Conservation (phyloP, 1,140 invertebrate species). For the Zaprionus capensis region DNA sequence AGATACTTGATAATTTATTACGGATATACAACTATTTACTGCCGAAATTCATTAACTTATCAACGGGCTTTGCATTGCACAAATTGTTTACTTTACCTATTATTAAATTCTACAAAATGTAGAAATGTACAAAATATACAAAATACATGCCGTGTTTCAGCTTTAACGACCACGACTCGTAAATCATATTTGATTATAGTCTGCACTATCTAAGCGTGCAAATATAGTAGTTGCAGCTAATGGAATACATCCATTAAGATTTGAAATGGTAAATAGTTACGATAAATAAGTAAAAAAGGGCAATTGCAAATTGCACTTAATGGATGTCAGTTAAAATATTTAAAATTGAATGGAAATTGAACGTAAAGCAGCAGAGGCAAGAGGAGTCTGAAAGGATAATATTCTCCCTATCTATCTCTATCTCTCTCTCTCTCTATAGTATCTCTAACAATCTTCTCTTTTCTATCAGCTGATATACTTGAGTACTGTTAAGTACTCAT, state of each 20-base stretch:
- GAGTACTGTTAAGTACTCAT: background rate
- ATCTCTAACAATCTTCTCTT: background rate
- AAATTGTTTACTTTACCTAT: too few relatives aligned
- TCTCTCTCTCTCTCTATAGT: background rate
- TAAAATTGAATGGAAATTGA: background rate
- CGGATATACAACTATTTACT: too few relatives aligned
- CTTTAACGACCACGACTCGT: background rate
- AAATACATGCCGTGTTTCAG: background rate
- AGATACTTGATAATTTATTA: too few relatives aligned
- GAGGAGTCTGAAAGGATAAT: background rate
- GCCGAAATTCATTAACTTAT: too few relatives aligned
- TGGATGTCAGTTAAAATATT: background rate
- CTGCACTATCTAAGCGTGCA: constrained; percentile 5
- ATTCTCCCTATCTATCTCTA: background rate
- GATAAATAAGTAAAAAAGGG: too few relatives aligned
- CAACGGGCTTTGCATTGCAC: too few relatives aligned
- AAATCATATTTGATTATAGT: constrained; percentile 10
- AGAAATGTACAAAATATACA: background rate
- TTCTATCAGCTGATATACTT: background rate
- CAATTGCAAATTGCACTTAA: background rate
- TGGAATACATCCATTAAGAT: background rate
- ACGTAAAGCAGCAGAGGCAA: background rate
- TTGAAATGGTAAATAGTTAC: background rate
- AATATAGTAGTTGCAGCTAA: background rate
- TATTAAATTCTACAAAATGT: background rate